Base-by-base conservation (phyloP, 2,113 vertebrate genomes). In the Cyanoderma ruficeps region DNA sequence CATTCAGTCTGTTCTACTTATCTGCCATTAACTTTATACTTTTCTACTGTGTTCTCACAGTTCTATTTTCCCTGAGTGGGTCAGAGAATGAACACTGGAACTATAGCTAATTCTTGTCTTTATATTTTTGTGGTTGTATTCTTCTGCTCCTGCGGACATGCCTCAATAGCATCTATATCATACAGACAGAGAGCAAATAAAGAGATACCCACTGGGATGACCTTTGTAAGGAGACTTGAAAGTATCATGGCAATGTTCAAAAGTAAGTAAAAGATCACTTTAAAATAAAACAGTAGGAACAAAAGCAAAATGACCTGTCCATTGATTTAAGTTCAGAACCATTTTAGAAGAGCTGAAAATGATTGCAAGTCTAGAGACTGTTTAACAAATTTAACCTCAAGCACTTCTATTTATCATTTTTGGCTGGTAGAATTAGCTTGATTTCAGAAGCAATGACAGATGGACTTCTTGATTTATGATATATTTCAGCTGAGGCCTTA, bases 321-420 rank as follows among this genome's bases (percentile, higher is more conserved):
- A 41, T 89, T 93, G 64, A 87, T 96, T 96, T 79, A 90, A 89
- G 80, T 49, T 75, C 23, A 82, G 44, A 88, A 70, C 10, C 71
- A 22, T 76, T 95, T 92, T 89, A 60, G 68, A 79, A 83, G 31
- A 82, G 17, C 50, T 92, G 57, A 57, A 87, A 91, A 44, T 60
- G 24, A 76, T 61, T 79, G 46, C 35, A 64, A 93, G 75, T 87
- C 60, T 94, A 89, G 64, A 94, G 69, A 61, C 50, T 87, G 64
- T 87, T 97, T 87, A 96, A 81, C 52, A 96, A 93, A 85, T 96
- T 78, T 94, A 95, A 93, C 83, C 87, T 93, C 72, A 83, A 95
- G 44, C 52, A 47, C 39, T 90, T 94, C 72, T 92, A 95, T 97
- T 94, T 95, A 63, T 97, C 89, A 87, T 86, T 91, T 97, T 79